Base-by-base conservation (phyloP, 2,888 invertebrate genomes). In the Marasmarcha lunaedactyla region DNA sequence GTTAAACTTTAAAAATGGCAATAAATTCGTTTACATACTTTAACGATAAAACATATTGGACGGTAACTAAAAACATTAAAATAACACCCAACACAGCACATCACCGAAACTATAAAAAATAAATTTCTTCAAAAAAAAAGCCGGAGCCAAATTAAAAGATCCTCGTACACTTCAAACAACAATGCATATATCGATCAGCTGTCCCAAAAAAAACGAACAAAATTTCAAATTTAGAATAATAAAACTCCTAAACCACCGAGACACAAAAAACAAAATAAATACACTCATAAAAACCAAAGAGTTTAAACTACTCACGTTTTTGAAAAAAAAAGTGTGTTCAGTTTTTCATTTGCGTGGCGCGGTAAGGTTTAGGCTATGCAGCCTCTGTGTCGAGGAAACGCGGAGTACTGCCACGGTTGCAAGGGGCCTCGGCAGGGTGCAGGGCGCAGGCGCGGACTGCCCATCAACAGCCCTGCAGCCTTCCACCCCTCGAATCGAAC, bases 331-430 rank as follows among this genome's bases (percentile, higher is more conserved):
- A 20, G 4, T 20, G 7, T 20, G 20, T 20, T 20, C 20, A 20
- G 20, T 20, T 20, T 20, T 5, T 20, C 20, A 20, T 20, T n/a
- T n/a, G 25, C 5, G 30, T 30, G 30, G 11, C 9, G 10, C 2
- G n/a, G n/a, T n/a, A n/a, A 30, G 30, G n/a, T 7, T 11, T 11
- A 3, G n/a, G 30, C n/a, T 30, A 30, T 30, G 30, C n/a, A 9
- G 30, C 30, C 30, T 30, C 11, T 63, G 67, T n/a, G 61, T 74
- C 72, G 76, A 77, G 85, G 85, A 84, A 79, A 73, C 77, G 72
- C 71, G 73, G 74, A 73, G 84, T 84, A 86, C 87, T 87, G 87
- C 87, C 86, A 86, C 83, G 85, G 72, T 72, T 72, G 81, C 77
- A 79, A 86, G 86, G 86, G 85, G 81, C 71, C 85, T 76, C 54